These are phyloP conservation scores for Linyphia triangularis DNA, from an alignment of 2,888 invertebrate species.

Conservation along the genomic window DNA sequence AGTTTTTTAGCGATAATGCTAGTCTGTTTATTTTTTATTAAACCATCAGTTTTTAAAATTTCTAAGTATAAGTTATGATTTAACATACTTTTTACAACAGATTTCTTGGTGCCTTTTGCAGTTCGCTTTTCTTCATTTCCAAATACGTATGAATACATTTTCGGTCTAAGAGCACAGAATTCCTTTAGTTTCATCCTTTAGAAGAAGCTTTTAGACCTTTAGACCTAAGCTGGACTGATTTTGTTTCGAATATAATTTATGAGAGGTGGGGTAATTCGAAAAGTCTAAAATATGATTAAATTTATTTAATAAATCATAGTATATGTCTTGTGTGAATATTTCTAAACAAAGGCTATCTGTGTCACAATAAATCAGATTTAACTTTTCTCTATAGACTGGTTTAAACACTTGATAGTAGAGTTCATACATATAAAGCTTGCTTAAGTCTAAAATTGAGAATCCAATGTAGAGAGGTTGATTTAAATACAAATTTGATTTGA, in stretches of 20 bases:
- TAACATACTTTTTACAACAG: slow-evolving; percentile 8
- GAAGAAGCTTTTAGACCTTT: no score
- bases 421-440: slow-evolving; percentile 15
- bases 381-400: background rate
- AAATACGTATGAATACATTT: slow-evolving; percentile 31
- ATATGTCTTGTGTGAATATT: background rate
- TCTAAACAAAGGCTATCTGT: slow-evolving; percentile 6
- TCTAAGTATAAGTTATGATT: slow-evolving; percentile 15
- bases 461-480: background rate
- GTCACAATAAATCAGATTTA: background rate
- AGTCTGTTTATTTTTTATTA: slow-evolving; percentile 18
- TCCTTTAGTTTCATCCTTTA: slow-evolving; percentile 27
- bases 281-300: slow-evolving; percentile 4
- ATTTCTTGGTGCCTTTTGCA: slow-evolving; percentile 28
- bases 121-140: slow-evolving; percentile 12
- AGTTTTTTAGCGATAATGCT: slow-evolving; percentile 13
- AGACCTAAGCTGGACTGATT: background rate
- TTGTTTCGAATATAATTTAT: background rate
- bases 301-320: background rate
- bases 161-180: slow-evolving; percentile 2
- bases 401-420: background rate
- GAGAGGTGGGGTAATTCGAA: background rate
- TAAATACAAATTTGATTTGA: background rate
- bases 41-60: slow-evolving; percentile 1
- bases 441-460: background rate